Base-by-base conservation (phyloP, 37 sponge, comb jelly and placozoan genomes). In the Bolinopsis microptera region DNA sequence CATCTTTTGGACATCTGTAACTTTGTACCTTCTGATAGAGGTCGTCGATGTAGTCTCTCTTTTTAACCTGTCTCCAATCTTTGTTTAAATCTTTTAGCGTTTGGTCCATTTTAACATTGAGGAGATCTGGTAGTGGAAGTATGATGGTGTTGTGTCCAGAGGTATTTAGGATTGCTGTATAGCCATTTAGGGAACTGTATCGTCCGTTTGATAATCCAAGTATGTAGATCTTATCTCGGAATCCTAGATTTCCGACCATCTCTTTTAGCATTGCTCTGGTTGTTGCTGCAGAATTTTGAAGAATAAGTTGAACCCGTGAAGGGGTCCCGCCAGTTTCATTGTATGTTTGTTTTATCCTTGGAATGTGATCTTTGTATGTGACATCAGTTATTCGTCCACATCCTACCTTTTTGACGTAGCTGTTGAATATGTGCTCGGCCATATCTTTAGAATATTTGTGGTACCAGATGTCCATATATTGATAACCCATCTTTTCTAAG, bases 211-310 rank as follows among this genome's bases (percentile, higher is more conserved):
- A 86, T 0, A 24, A 39, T 5, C 90, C 90, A 21, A 86, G 24
- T 0, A 86, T 41, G 26, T 86, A 86, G 28, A 86, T 86, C 90
- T 86, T 86, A 26, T 86, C 30, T 48, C 61, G 32, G 90, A 86
- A 86, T 25, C 26, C 26, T 16, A 86, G 61, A 1, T 86, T 38
- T 22, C 36, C 31, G n/a, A 86, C 26, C 90, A 86, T 41, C 25
- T 86, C 21, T 39, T 23, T 40, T 21, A 86, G 30, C 26, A 39
- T 39, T 9, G 41, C 61, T 27, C 35, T 40, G 36, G 83, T 80
- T 3, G 36, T 80, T 35, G 2, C 23, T 5, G 8, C 8, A 36
- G 5, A 27, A 23, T 80, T 80, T 0, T 21, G 27, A 1, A 80
- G 83, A 23, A 80, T 80, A 3, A 80, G 83, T 38, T 80, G n/a